Base-by-base conservation (phyloP, 2,113 vertebrate genomes). In the Enhydra lutris region DNA sequence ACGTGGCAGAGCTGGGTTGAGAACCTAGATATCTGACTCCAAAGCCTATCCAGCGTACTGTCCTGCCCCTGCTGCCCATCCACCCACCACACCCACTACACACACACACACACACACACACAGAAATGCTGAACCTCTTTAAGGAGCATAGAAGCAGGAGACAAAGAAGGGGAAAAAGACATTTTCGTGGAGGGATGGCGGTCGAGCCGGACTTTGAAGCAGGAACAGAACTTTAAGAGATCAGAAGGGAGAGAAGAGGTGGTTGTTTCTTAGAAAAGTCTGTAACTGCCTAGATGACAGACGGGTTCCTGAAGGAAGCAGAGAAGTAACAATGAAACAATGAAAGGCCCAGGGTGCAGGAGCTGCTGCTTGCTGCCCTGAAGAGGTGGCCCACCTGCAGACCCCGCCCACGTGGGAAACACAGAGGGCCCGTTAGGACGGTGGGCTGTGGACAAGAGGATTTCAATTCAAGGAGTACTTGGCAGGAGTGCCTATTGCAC, bases 361-460 rank as follows among this genome's bases (percentile, higher is more conserved):
- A 4, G 69, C 24, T 0, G 2, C 3, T 12, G n/a, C n/a, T n/a
- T n/a, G n/a, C n/a, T n/a, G n/a, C n/a, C n/a, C n/a, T n/a, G 13
- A 11, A 13, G 42, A 31, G 34, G 50, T 2, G 63, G 79, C 42
- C 36, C 42, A 0, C 24, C 0, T 21, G 42, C 29, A 57, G 50
- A 45, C 20, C 3, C 26, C 21, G 3, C 0, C 13, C 21, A 0
- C 7, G 4, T 0, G 18, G 69, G 29, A 20, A 15, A 17, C 6
- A 31, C 15, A 29, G 52, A 67, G n/a, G 12, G 47, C 31, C 29
- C 4, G 4, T 7, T 4, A 7, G 11, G 10, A 29, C 1, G 6
- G 63, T 29, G 83, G 45, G 45, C 45, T 47, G 45, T 47, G 45
- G 45, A 47, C 10, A 47, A 10, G 10, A 47, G 45, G 15, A 79